Evolutionary conservation across 2,888 invertebrate genomes (phyloP).

Genomic region (Acronicta psi): DNA sequence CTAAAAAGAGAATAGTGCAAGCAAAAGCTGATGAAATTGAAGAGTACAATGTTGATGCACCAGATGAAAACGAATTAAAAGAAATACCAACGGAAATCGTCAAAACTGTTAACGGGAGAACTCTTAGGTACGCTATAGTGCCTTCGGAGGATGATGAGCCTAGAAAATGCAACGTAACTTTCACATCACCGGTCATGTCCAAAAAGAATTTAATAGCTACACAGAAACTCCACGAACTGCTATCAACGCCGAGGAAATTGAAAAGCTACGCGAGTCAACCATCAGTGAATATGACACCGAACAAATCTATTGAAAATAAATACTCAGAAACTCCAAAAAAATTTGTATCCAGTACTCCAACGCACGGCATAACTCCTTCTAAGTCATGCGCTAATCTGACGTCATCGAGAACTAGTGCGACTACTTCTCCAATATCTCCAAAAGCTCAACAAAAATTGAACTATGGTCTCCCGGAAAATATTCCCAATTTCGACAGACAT

Average conservation of each 20-base stretch:
- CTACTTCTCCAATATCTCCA: conserved; percentile 81
- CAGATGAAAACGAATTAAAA: conserved; percentile 86
- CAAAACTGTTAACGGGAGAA: conserved; percentile 90
- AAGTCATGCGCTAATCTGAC: conserved; percentile 85
- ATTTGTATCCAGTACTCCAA: conserved; percentile 81
- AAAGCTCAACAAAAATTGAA: conserved; percentile 89
- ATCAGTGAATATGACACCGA: conserved; percentile 82
- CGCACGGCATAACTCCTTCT: conserved; percentile 79
- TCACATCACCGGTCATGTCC: conserved; percentile 82
- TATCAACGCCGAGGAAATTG: conserved; percentile 92
- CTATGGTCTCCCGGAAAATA: conserved; percentile 76
- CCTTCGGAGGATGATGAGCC: conserved; percentile 88
- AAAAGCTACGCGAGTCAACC: conserved; percentile 86
- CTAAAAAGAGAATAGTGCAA: conserved; percentile 84
- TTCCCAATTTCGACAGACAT: conserved; percentile 64
- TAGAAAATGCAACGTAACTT: conserved; percentile 78
- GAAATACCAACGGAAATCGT: conserved; percentile 89
- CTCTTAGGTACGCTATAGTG: conserved; percentile 89
- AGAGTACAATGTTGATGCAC: conserved; percentile 88
- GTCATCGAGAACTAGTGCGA: conserved; percentile 56
- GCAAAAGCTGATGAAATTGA: conserved; percentile 81
- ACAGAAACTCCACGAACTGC: conserved; percentile 92
- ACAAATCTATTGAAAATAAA: conserved; percentile 63
- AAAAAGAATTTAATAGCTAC: conserved; percentile 92
- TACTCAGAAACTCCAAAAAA: conserved; percentile 54